These are phyloP conservation scores for Idaea dimidiata DNA, from an alignment of 2,888 invertebrate genomes.

Conservation along the genomic window DNA sequence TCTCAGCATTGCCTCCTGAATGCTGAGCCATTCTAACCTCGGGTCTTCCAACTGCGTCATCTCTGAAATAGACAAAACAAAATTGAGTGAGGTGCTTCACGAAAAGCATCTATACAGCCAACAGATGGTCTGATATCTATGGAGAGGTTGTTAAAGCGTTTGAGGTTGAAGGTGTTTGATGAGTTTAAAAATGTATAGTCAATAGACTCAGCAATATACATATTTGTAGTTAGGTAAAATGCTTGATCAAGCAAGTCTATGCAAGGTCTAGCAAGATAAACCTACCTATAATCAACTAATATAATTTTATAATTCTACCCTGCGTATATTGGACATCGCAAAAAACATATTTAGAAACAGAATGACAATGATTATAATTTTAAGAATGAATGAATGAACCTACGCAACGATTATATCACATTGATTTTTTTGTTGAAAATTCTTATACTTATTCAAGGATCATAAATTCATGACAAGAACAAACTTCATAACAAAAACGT, in stretches of 20 bases:
- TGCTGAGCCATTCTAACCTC: constrained; percentile 96
- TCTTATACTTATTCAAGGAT: neutral
- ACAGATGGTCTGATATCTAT: too few species aligned
- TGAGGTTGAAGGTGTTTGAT: too few species aligned
- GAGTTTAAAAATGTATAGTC: too few species aligned
- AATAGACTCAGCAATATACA: too few species aligned
- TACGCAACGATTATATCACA: neutral
- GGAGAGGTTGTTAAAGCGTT: neutral
- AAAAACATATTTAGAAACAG: too few species aligned
- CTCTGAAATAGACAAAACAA: constrained; percentile 82
- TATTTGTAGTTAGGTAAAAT: too few species aligned
- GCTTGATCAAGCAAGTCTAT: too few species aligned
- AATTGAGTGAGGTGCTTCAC: neutral
- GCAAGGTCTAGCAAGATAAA: too few species aligned
- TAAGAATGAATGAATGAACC: neutral
- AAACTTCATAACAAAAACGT: neutral
- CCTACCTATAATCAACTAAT: too few species aligned
- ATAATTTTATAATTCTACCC: too few species aligned
- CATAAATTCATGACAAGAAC: neutral
- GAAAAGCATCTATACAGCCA: neutral
- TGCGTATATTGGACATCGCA: too few species aligned
- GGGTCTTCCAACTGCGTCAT: constrained; percentile 98
- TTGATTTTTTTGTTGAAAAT: neutral
- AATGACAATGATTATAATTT: neutral
- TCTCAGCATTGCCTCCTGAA: constrained; percentile 98